Percentiles rank a stretch among this genome's conserved stretches.
Evolutionary conservation across 2,888 invertebrate genomes (phyloP).

Genomic region (Cloeon dipterum): DNA sequence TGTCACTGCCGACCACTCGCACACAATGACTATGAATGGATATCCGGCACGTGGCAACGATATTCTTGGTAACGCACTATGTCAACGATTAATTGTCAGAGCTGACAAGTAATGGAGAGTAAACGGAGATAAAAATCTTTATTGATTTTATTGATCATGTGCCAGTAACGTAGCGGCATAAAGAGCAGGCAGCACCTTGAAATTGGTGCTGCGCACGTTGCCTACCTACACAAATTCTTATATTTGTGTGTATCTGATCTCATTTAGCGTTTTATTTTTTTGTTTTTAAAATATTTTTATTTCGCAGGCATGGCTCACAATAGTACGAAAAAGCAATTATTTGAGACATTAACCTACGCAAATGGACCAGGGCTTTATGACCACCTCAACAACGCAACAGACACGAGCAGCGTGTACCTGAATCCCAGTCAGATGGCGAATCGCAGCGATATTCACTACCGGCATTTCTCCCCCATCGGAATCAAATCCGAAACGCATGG

Average conservation of each 20-base stretch:
- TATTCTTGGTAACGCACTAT: slow-evolving; percentile 19
- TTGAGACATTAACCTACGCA: slow-evolving; percentile 35
- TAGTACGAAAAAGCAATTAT: slow-evolving; percentile 14
- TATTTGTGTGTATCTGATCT: too few species aligned
- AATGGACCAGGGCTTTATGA: slow-evolving; percentile 35
- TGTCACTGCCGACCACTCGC: slow-evolving; percentile 41
- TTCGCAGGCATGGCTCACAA: slow-evolving; percentile 20
- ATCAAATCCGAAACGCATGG: slow-evolving; percentile 32
- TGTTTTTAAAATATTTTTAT: neutral
- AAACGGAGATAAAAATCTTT: too few species aligned
- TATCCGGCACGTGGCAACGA: slow-evolving; percentile 33
- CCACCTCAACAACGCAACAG: slow-evolving; percentile 19
- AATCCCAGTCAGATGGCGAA: slow-evolving; percentile 15
- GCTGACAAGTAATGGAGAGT: too few species aligned
- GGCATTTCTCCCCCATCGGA: slow-evolving; percentile 23
- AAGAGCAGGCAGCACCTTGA: too few species aligned
- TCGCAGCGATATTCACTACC: slow-evolving; percentile 20
- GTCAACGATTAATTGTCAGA: neutral
- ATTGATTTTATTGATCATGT: too few species aligned
- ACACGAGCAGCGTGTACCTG: slow-evolving; percentile 14
- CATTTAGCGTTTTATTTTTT: too few species aligned
- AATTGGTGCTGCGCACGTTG: too few species aligned
- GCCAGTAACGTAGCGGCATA: too few species aligned
- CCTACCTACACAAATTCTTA: too few species aligned
- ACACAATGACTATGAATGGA: slow-evolving; percentile 34